Percentiles rank a stretch among this genome's conserved stretches.
Evolutionary conservation across 1,140 invertebrate species (phyloP).

Genomic region (Ganaspis sp.): DNA sequence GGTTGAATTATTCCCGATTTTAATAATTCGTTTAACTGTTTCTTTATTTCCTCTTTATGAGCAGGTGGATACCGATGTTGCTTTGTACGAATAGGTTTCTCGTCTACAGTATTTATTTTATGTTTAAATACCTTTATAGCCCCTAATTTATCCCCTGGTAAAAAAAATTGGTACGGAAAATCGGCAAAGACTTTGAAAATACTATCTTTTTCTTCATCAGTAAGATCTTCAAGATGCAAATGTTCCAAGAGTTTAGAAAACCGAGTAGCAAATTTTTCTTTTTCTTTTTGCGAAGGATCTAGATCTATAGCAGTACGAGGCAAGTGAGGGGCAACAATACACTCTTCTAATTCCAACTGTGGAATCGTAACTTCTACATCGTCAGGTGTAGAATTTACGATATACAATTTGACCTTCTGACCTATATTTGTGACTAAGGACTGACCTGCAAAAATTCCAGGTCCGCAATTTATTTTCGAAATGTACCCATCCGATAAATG

Average conservation of each 20-base stretch:
- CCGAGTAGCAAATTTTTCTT: neutral
- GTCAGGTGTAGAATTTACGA: neutral
- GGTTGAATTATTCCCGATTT: constrained; percentile 39
- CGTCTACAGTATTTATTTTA: constrained; percentile 41
- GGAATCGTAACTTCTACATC: neutral
- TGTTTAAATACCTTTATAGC: constrained; percentile 38
- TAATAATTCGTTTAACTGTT: constrained; percentile 34
- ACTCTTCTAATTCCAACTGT: neutral
- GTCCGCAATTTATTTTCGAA: neutral
- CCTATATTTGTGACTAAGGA: neutral
- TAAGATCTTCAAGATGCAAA: neutral
- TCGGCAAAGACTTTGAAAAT: neutral
- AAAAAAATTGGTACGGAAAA: constrained; percentile 1
- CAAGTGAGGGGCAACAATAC: neutral
- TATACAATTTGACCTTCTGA: neutral
- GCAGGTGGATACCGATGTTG: constrained; percentile 50
- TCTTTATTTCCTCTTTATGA: constrained; percentile 42
- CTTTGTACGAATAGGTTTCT: constrained; percentile 42
- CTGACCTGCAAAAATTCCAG: neutral
- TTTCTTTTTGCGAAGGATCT: neutral
- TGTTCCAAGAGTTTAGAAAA: neutral
- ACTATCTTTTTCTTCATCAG: neutral
- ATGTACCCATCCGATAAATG: neutral
- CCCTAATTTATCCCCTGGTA: neutral
- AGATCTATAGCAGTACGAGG: too few species aligned